phyloP scores from a whole-genome alignment of 2,113 vertebrate genomes.

The Puma concolor region DNA sequence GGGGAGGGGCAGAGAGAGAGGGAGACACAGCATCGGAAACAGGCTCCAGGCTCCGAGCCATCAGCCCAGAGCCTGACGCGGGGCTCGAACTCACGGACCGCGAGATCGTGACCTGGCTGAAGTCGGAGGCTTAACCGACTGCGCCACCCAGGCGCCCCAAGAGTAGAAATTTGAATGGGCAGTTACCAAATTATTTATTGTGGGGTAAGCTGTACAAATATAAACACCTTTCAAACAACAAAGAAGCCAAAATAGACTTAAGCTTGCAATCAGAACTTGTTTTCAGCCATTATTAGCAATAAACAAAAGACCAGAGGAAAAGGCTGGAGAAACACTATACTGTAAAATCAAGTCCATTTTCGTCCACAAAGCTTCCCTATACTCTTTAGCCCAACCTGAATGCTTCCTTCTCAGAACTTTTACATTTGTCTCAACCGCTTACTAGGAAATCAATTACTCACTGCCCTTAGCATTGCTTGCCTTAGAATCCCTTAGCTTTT shows the following conservation, averaged over 20 bases:
- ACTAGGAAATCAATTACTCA: not conserved
- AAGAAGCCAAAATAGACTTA: not conserved
- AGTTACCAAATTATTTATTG: conserved; percentile 2
- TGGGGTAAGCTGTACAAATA: not conserved
- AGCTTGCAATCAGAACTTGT: not conserved
- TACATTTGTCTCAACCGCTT: not conserved
- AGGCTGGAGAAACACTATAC: not conserved
- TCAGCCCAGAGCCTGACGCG: too few relatives aligned
- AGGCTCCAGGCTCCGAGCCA: too few relatives aligned
- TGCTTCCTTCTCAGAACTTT: not conserved
- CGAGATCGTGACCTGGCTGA: too few relatives aligned
- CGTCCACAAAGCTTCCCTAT: not conserved
- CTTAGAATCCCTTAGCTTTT: not conserved
- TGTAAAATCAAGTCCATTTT: not conserved
- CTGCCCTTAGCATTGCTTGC: not conserved
- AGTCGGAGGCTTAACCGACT: too few relatives aligned
- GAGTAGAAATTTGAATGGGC: not conserved
- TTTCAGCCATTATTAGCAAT: not conserved
- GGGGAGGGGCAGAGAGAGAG: too few relatives aligned
- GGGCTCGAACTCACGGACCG: too few relatives aligned
- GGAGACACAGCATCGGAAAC: too few relatives aligned
- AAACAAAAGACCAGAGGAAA: not conserved
- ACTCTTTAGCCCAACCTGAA: not conserved
- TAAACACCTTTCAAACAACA: not conserved
- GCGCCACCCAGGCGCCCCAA: too few relatives aligned